Evolutionary conservation across 2,888 invertebrate species (phyloP).

Genomic region (Dicranocentrus wangi): DNA sequence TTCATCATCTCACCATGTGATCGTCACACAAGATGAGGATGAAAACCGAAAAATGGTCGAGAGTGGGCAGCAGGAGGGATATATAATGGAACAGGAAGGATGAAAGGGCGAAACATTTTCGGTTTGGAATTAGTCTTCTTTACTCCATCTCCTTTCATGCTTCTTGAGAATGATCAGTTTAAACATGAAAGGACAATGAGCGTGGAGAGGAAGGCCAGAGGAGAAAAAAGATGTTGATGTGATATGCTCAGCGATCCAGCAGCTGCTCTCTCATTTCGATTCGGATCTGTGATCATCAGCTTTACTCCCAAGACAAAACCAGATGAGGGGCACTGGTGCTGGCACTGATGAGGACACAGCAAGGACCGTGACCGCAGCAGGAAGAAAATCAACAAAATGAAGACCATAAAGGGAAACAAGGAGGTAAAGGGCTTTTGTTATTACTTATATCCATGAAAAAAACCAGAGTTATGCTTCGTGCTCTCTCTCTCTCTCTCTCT

Average conservation of each 20-base stretch:
- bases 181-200: constrained; percentile 12
- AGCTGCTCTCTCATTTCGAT: constrained; percentile 49
- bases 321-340: neutral
- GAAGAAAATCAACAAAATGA: neutral
- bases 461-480: too few relatives aligned
- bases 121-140: constrained; percentile 15
- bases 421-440: too few relatives aligned
- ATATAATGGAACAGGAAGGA: too few relatives aligned
- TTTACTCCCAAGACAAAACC: neutral
- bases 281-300: constrained; percentile 48
- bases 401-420: too few relatives aligned
- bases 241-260: constrained; percentile 36
- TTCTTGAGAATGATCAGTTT: constrained; percentile 32
- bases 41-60: constrained; percentile 3
- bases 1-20: constrained; percentile 52
- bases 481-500: too few relatives aligned
- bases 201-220: neutral
- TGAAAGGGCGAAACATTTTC: neutral
- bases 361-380: constrained; percentile 11
- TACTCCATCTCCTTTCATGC: constrained; percentile 1
- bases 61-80: neutral
- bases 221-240: constrained; percentile 30
- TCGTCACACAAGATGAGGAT: constrained; percentile 7
- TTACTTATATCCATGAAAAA: too few relatives aligned
- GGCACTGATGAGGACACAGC: neutral